Conservation (phyloP, 2,888 invertebrate genomes). For the Heliothis peltigera region DNA sequence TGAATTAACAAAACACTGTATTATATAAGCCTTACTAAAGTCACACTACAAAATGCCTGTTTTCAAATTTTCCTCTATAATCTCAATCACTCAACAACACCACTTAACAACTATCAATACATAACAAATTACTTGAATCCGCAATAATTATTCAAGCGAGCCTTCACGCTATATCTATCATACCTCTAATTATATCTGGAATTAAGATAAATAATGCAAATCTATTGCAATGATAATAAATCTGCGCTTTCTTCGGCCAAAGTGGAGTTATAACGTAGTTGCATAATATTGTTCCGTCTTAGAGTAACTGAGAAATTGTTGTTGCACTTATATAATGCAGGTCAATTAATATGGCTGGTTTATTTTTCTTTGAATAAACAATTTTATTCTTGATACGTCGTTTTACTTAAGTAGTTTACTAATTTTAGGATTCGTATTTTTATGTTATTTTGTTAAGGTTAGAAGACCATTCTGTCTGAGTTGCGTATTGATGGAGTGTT, state of each 20-base stretch:
- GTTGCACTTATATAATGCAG: constrained; percentile 45
- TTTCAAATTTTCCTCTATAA: background rate
- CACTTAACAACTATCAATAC: constrained; percentile 28
- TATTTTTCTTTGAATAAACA: background rate
- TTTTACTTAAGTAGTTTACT: no score
- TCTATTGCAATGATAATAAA: constrained; percentile 61
- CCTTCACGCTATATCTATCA: constrained; percentile 40
- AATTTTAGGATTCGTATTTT: no score
- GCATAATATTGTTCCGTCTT: constrained; percentile 51
- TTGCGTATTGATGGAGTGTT: no score
- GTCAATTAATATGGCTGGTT: constrained; percentile 31
- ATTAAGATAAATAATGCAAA: constrained; percentile 59
- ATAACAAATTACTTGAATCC: constrained; percentile 44
- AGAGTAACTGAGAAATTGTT: constrained; percentile 44
- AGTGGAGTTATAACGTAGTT: constrained; percentile 56
- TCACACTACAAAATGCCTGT: no score
- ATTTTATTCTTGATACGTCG: no score
- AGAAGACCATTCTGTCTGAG: no score
- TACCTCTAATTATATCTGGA: constrained; percentile 45
- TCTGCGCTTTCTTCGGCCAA: constrained; percentile 61
- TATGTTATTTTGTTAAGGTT: no score
- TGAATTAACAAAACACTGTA: no score
- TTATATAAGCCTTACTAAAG: no score
- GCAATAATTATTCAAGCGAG: constrained; percentile 31
- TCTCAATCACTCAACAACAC: constrained; percentile 13